Evolutionary conservation across 30 jellyfish, hydroid and myxozoan genomes (phyloP).

Genomic region (Euphysa ruthae): DNA sequence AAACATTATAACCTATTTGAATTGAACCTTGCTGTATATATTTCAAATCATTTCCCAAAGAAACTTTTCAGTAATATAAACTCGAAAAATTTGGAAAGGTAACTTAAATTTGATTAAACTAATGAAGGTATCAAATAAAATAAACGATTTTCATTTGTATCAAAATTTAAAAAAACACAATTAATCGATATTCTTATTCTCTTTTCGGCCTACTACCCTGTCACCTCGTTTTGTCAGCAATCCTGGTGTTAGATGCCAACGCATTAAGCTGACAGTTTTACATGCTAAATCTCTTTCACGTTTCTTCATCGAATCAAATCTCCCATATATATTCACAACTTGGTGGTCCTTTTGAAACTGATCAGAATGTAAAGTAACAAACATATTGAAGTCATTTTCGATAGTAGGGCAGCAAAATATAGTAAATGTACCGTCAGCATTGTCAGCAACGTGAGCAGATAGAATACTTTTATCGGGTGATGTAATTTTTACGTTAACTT

Average conservation of each 20-base stretch:
- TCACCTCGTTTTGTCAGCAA: slow-evolving; percentile 60
- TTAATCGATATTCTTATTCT: neutral
- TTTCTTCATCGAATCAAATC: slow-evolving; percentile 60
- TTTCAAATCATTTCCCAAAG: too few relatives aligned
- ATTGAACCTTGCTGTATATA: too few relatives aligned
- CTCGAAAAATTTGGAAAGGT: too few relatives aligned
- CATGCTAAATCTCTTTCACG: slow-evolving; percentile 84
- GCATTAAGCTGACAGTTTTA: slow-evolving; percentile 74
- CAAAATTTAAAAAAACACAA: too few relatives aligned
- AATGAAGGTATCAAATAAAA: too few relatives aligned
- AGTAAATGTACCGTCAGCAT: slow-evolving; percentile 79
- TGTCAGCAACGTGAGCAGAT: slow-evolving; percentile 90
- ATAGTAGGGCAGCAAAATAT: slow-evolving; percentile 75
- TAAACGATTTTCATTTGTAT: too few relatives aligned
- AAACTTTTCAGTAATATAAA: too few relatives aligned
- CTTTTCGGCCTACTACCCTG: slow-evolving; percentile 28
- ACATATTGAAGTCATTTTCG: slow-evolving; percentile 65
- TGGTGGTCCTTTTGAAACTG: slow-evolving; percentile 52
- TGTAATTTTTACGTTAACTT: slow-evolving; percentile 49
- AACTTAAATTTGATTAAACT: too few relatives aligned
- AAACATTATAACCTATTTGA: too few relatives aligned
- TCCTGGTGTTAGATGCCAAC: slow-evolving; percentile 99
- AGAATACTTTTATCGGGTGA: slow-evolving; percentile 89
- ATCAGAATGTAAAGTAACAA: slow-evolving; percentile 60
- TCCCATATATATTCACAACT: slow-evolving; percentile 71